Conservation (phyloP, 2,113 vertebrate species). For the Catharus bicknelli region DNA sequence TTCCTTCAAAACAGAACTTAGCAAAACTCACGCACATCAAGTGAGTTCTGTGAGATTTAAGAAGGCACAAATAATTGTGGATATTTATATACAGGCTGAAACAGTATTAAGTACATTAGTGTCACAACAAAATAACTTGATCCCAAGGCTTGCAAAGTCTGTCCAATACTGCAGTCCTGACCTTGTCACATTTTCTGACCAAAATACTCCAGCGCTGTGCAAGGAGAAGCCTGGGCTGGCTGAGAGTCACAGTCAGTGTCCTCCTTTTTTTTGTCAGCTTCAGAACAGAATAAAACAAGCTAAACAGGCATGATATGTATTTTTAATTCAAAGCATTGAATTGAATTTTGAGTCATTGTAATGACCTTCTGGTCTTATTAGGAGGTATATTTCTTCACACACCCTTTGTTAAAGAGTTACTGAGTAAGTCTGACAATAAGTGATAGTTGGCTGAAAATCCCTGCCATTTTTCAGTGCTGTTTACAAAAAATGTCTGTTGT, state of each 20-base stretch:
- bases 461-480: conserved; percentile 17
- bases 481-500: conserved; percentile 9
- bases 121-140: not conserved
- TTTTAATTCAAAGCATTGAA: conserved; percentile 23
- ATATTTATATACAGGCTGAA: not conserved
- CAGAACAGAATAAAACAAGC: not conserved
- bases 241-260: not conserved
- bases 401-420: not conserved
- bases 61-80: not conserved
- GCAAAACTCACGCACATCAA: not conserved
- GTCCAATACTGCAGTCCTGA: not conserved
- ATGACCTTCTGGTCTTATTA: not conserved
- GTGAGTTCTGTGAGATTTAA: not conserved
- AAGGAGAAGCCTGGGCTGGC: not conserved
- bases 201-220: not conserved
- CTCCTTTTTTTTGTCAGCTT: not conserved
- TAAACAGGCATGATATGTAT: not conserved
- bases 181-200: not conserved
- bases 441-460: not conserved
- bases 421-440: conserved; percentile 22
- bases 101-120: not conserved
- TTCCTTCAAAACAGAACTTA: not conserved
- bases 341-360: not conserved
- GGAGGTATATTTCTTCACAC: not conserved
- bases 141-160: not conserved